phyloP scores from a whole-genome alignment of 1,140 invertebrate genomes.

The Nasonia vitripennis region DNA sequence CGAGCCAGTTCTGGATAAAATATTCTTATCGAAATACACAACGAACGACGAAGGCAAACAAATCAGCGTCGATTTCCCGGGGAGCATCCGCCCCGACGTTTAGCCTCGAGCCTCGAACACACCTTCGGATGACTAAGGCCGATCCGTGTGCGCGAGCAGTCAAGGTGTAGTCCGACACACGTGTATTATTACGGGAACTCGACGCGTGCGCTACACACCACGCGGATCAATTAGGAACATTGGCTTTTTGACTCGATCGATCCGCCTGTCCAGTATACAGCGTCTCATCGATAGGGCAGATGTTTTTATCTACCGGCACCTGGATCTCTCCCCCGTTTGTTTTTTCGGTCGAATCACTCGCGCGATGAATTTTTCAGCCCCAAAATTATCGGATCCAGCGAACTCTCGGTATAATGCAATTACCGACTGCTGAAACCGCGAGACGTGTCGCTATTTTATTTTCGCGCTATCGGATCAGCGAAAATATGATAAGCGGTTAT shows the following conservation, averaged over 20 bases:
- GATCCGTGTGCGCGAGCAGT: not conserved
- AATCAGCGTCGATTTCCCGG: not conserved
- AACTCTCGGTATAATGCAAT: too few relatives aligned
- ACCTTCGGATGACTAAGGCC: constrained; percentile 71
- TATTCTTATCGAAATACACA: too few relatives aligned
- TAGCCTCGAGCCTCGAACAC: constrained; percentile 55
- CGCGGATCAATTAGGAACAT: constrained; percentile 70
- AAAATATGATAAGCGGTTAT: too few relatives aligned
- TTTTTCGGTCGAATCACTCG: constrained; percentile 7
- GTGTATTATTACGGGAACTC: not conserved
- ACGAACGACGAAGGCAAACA: not conserved
- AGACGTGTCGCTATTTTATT: too few relatives aligned
- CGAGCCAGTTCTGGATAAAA: too few relatives aligned
- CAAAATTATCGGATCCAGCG: not conserved
- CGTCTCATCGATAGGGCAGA: constrained; percentile 54
- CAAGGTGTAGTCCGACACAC: not conserved
- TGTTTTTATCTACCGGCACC: constrained; percentile 62
- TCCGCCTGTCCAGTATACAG: constrained; percentile 59
- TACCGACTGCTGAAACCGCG: too few relatives aligned
- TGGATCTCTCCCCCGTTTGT: constrained; percentile 52
- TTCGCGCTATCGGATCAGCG: too few relatives aligned
- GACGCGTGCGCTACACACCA: not conserved
- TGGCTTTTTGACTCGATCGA: constrained; percentile 66
- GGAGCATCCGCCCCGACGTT: not conserved
- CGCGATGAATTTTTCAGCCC: not conserved